Base-by-base conservation (phyloP, 2,113 vertebrate genomes). In the Neodon shergylaensis region DNA sequence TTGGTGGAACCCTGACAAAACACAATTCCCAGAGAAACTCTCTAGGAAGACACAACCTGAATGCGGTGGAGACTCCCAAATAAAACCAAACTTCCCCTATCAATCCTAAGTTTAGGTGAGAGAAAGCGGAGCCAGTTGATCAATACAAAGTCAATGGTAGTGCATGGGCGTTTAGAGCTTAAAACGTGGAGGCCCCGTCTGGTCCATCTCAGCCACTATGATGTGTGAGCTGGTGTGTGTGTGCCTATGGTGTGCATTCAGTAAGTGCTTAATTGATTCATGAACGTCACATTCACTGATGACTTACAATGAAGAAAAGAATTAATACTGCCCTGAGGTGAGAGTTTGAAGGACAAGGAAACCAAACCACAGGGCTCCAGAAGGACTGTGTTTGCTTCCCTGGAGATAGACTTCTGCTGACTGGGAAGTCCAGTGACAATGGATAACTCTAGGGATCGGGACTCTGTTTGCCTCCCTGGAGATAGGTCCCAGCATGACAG, bases 221-320 rank as follows among this genome's bases (percentile, higher is more conserved):
- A 33, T 72, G 36, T 70, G 66, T 66, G 65, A 33, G 66, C 33
- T 68, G 63, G 63, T 65, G 63, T 68, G 66, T 16, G 11, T 68
- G 66, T 68, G 61, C n/a, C 61, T 26, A 21, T 1, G 14, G 68
- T 42, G 52, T 58, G 42, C 58, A 28, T 44, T 87, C 33, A 81
- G 16, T 14, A 54, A 65, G 58, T 42, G 24, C 28, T 63, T 42
- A 63, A 42, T 21, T 4, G 36, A 24, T 39, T 76, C 33, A 66
- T 91, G 65, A 84, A 31, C 16, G 65, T 52, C 42, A 76, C 44
- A 68, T 89, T 77, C 68, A 58, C n/a, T 52, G 54, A 78, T 54
- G 44, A 90, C 33, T 39, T 16, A 87, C 39, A 73, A 68, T 86
- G 74, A 96, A 93, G 83, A 24, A 85, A 83, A 65, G 58, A 93